Base-by-base conservation (phyloP, 2,113 vertebrate species). In the Litocranius walleri region DNA sequence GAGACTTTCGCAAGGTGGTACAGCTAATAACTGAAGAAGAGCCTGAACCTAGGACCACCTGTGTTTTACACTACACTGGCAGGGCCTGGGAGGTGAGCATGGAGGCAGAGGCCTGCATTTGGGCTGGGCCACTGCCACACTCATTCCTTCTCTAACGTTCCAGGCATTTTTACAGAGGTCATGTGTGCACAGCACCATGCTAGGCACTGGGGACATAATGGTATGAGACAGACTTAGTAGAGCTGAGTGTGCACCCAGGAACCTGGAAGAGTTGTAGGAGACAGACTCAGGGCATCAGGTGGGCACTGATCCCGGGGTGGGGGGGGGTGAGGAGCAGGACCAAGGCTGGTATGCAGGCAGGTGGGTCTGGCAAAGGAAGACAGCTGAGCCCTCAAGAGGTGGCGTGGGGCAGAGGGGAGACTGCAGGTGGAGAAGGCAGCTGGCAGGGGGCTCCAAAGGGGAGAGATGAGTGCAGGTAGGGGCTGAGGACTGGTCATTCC, bases 211-310 rank as follows among this genome's bases (percentile, higher is more conserved):
- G 77, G 71, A 80, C 13, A 4, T 7, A n/a, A 56, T 21, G 64
- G 29, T 43, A 45, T 43, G 57, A 87, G 45, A 45, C 8, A 93
- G 92, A 71, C 1, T 3, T n/a, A 16, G 59, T 6, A 52, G 43
- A 61, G 64, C 2, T 52, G 19, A 40, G n/a, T 48, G 30, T 59
- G 67, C 83, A 82, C 40, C 77, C 92, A 36, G 67, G 82, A 83
- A 29, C 77, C 67, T 83, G 57, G 85, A 71, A 86, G 88, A 85
- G 54, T 54, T 64, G 29, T 12, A 80, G 92, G 74, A 45, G 77
- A 48, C 21, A 36, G 45, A 90, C 84, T 33, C 52, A 15, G 67
- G 95, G 88, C 62, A 95, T 77, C 95, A 82, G 91, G 96, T 96
- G 83, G 87, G 52, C 36, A 48, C 52, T 36, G 40, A 36, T 11